Evolutionary conservation across 2,113 vertebrate species (phyloP).

Genomic region (Nerophis lumbriciformis): DNA sequence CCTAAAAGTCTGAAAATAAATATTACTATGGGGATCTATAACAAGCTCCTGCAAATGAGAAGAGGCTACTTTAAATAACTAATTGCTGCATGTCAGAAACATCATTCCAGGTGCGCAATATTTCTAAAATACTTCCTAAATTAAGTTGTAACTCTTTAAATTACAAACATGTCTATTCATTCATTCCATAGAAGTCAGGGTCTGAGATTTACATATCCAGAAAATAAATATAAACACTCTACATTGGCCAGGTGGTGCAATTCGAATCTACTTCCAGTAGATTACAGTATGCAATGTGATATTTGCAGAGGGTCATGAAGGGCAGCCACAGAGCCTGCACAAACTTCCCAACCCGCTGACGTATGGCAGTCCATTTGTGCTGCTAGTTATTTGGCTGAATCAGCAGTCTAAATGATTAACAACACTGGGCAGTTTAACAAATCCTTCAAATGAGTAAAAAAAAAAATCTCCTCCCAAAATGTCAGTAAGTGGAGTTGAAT

Average conservation of each 20-base stretch:
- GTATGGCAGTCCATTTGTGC: constrained; percentile 10
- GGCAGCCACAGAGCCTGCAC: constrained; percentile 24
- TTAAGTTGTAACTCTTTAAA: constrained; percentile 9
- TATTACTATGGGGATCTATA: not conserved
- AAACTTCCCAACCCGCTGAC: constrained; percentile 10
- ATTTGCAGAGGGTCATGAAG: constrained; percentile 55
- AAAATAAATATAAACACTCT: constrained; percentile 18
- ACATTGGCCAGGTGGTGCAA: constrained; percentile 20
- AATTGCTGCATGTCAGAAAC: constrained; percentile 3
- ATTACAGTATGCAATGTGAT: constrained; percentile 58
- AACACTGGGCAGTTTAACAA: constrained; percentile 28
- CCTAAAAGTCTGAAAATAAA: not conserved
- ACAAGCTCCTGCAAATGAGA: constrained; percentile 3
- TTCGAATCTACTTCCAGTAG: constrained; percentile 40
- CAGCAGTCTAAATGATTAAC: constrained; percentile 24
- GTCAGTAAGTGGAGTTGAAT: not conserved
- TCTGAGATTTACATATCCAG: constrained; percentile 7
- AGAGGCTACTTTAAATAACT: not conserved
- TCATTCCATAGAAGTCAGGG: not conserved
- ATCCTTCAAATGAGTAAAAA: constrained; percentile 16
- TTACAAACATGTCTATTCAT: not conserved
- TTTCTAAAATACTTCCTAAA: constrained; percentile 6
- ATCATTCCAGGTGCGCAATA: not conserved
- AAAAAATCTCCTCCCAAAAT: not conserved
- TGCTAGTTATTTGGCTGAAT: constrained; percentile 22